These are phyloP conservation scores for Drosophila yooni DNA, from an alignment of 2,888 invertebrate species.

Conservation along the genomic window DNA sequence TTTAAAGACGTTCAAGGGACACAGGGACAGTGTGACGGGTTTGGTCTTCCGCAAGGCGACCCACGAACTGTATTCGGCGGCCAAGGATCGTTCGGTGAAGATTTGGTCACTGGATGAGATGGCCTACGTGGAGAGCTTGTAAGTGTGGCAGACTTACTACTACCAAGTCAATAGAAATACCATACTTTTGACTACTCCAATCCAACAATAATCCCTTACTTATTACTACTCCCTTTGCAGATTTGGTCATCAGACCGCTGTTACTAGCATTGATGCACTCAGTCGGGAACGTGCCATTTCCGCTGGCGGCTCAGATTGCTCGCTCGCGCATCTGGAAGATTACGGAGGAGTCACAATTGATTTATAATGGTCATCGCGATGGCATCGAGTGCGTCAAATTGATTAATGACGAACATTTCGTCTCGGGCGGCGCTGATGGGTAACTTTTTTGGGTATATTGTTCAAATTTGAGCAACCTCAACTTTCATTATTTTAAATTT, in stretches of 20 bases:
- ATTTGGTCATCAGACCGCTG: conserved; percentile 94
- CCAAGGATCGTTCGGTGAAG: conserved; percentile 93
- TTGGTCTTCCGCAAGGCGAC: conserved; percentile 93
- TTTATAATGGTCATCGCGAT: conserved; percentile 93
- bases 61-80: conserved; percentile 93
- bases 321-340: conserved; percentile 98
- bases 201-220: not conserved
- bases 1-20: conserved; percentile 92
- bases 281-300: conserved; percentile 94
- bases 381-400: conserved; percentile 95
- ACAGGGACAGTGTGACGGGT: conserved; percentile 90
- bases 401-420: conserved; percentile 96
- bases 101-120: conserved; percentile 98
- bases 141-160: conserved; percentile 45
- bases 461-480: not conserved
- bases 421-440: conserved; percentile 97
- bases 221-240: conserved; percentile 46
- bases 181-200: not conserved
- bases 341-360: conserved; percentile 97
- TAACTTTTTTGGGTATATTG: conserved; percentile 73
- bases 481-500: conserved; percentile 17
- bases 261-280: conserved; percentile 95
- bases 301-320: conserved; percentile 94
- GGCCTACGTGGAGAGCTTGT: conserved; percentile 97
- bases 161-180: not conserved